Conservation (phyloP, 2,113 vertebrate species). For the Halichoerus grypus region DNA sequence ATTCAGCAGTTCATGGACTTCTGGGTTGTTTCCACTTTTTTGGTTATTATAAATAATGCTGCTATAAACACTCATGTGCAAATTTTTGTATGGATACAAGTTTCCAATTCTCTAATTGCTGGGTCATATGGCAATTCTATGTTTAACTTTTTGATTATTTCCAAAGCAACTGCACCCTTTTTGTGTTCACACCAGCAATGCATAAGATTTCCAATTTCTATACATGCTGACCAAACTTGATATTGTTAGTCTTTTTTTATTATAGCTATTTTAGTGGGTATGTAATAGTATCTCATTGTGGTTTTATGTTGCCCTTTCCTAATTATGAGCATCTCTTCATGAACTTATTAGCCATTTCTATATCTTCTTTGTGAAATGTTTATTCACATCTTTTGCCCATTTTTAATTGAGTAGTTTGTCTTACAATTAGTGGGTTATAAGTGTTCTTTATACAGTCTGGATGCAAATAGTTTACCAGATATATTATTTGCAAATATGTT, state of each 20-base stretch:
- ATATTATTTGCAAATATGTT: not conserved
- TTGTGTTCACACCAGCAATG: not conserved
- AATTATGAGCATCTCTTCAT: not conserved
- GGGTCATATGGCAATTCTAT: not conserved
- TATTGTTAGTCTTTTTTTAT: not conserved
- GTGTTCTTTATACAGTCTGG: not conserved
- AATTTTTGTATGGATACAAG: not conserved
- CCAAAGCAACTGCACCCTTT: not conserved
- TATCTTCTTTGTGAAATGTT: not conserved
- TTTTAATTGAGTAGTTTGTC: not conserved
- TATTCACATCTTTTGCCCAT: not conserved
- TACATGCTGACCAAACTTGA: not conserved
- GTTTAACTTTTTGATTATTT: not conserved
- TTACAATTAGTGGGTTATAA: not conserved
- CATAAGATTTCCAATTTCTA: not conserved
- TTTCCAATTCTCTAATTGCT: not conserved
- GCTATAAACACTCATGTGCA: not conserved
- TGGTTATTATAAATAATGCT: not conserved
- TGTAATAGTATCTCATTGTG: not conserved
- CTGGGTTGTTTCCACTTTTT: not conserved
- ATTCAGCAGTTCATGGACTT: not conserved
- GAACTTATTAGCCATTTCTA: not conserved
- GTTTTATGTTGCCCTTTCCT: not conserved
- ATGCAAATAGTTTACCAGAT: not conserved
- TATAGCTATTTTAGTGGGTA: not conserved